Conservation (phyloP, 1,140 invertebrate genomes). For the Drosophila arawakana region DNA sequence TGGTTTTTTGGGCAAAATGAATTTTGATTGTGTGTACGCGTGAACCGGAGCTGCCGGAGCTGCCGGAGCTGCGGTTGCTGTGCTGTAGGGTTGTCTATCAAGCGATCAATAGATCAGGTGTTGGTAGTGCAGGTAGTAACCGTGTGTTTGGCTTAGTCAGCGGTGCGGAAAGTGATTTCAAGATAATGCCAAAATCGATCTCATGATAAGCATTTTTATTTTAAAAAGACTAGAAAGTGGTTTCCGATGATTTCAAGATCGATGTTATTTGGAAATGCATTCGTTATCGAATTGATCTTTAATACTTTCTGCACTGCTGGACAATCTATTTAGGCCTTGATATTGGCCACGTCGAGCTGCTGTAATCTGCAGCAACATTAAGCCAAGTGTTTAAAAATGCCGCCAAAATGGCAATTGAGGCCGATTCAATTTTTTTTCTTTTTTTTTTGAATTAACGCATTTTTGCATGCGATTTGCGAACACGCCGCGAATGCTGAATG, state of each 20-base stretch:
- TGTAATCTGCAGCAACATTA: slow-evolving; percentile 15
- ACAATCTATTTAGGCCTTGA: not conserved
- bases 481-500: not conserved
- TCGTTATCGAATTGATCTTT: slow-evolving; percentile 1
- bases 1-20: slow-evolving; percentile 34
- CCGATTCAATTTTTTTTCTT: not conserved
- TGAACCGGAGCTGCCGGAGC: slow-evolving; percentile 22
- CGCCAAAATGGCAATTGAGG: slow-evolving; percentile 10
- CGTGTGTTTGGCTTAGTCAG: slow-evolving; percentile 13
- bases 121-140: not conserved
- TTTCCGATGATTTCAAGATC: not conserved
- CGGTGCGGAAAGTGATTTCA: not conserved
- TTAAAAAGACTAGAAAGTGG: not conserved
- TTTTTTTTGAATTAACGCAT: not conserved
- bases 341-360: slow-evolving; percentile 14
- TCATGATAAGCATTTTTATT: not conserved
- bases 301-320: not conserved
- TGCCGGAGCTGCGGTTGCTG: not conserved
- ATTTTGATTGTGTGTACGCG: slow-evolving; percentile 22
- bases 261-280: slow-evolving; percentile 6
- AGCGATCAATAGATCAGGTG: slow-evolving; percentile 5
- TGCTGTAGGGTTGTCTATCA: slow-evolving; percentile 9
- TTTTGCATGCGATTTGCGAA: not conserved
- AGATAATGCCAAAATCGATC: not conserved
- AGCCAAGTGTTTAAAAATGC: slow-evolving; percentile 11